These are phyloP conservation scores for Periplaneta americana DNA, from an alignment of 1,140 invertebrate species.

Conservation along the genomic window DNA sequence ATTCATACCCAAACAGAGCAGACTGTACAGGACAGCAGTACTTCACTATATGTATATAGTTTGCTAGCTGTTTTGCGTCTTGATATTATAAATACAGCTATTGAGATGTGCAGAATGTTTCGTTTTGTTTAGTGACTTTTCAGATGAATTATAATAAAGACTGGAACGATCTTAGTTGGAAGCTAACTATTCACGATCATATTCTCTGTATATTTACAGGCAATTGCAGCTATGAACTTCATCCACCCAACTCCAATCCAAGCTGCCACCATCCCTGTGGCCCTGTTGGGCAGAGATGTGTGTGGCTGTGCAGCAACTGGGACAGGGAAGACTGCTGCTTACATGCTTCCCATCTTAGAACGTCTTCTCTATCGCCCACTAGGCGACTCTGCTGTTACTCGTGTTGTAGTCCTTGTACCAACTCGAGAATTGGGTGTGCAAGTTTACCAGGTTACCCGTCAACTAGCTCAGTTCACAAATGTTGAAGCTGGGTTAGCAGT, in stretches of 20 bases:
- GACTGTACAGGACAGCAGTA: too few species aligned
- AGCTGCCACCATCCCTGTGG: slow-evolving; percentile 88
- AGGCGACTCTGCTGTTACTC: slow-evolving; percentile 57
- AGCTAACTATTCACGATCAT: too few species aligned
- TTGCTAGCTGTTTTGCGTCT: too few species aligned
- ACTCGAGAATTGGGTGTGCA: slow-evolving; percentile 95
- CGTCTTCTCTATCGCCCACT: slow-evolving; percentile 74
- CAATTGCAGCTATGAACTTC: slow-evolving; percentile 81
- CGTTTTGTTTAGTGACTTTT: too few species aligned
- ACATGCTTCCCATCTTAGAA: slow-evolving; percentile 96
- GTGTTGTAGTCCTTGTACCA: slow-evolving; percentile 91
- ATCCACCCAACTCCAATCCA: slow-evolving; percentile 96
- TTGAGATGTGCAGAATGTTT: too few species aligned
- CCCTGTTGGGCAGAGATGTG: slow-evolving; percentile 83
- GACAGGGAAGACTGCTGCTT: slow-evolving; percentile 97
- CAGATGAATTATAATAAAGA: too few species aligned
- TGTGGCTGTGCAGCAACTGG: slow-evolving; percentile 97
- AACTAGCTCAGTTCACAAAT: slow-evolving; percentile 82
- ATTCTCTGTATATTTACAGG: slow-evolving; percentile 51
- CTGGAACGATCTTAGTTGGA: too few species aligned
- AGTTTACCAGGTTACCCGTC: slow-evolving; percentile 88
- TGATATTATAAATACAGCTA: too few species aligned
- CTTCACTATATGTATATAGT: too few species aligned
- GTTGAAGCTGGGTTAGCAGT: slow-evolving; percentile 79
- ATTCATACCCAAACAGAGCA: too few species aligned